phyloP scores from a whole-genome alignment of 1,140 invertebrate genomes.

The Ceratina australensis region DNA sequence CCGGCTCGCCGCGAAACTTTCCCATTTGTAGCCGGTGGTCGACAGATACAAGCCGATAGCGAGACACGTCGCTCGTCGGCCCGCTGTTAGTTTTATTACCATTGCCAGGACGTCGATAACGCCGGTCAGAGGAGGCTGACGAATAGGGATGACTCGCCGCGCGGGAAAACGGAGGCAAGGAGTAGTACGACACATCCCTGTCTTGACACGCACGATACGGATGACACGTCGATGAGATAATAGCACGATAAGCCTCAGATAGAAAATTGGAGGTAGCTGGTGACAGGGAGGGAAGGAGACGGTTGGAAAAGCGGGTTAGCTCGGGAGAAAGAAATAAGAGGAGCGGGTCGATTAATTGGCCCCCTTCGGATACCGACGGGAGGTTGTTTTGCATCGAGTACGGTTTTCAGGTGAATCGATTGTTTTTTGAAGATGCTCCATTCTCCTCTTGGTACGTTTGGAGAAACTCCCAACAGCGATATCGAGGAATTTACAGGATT shows the following conservation, averaged over 20 bases:
- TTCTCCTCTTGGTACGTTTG: too few relatives aligned
- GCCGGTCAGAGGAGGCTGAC: slow-evolving; percentile 11
- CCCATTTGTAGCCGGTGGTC: slow-evolving; percentile 62
- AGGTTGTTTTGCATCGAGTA: background rate
- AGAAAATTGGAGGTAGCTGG: background rate
- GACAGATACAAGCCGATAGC: slow-evolving; percentile 69
- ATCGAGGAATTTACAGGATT: too few relatives aligned
- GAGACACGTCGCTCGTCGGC: slow-evolving; percentile 53
- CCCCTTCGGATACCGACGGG: background rate
- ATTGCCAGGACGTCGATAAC: slow-evolving; percentile 55
- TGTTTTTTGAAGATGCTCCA: background rate
- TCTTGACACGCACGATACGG: slow-evolving; percentile 55
- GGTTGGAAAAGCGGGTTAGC: background rate
- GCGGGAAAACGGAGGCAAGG: slow-evolving; percentile 14
- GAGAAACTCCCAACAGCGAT: too few relatives aligned
- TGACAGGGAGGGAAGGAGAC: background rate
- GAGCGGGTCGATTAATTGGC: slow-evolving; percentile 9
- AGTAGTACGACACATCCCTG: slow-evolving; percentile 55
- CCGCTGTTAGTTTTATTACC: slow-evolving; percentile 66
- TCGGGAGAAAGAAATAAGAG: background rate
- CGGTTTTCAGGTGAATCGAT: background rate
- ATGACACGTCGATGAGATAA: slow-evolving; percentile 58
- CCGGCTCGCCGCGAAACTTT: slow-evolving; percentile 61
- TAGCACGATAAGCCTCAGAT: slow-evolving; percentile 51
- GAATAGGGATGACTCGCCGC: background rate